These are phyloP conservation scores for Scaptomyza hsui DNA, from an alignment of 1,140 invertebrate genomes.

Conservation along the genomic window DNA sequence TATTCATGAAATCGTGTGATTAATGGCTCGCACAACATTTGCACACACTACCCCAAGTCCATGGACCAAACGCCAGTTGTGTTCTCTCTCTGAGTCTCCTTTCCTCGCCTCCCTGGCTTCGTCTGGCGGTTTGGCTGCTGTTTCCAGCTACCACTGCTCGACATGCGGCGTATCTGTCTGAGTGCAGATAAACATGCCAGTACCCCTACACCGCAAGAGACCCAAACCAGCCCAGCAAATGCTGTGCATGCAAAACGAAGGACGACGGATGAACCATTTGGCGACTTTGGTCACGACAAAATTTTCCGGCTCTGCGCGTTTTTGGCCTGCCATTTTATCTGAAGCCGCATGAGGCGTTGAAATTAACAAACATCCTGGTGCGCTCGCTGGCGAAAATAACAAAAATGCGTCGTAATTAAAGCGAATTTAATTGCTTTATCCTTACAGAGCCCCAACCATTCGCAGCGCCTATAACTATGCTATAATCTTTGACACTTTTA, in stretches of 20 bases:
- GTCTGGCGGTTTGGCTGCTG: conserved; percentile 20
- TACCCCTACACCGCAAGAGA: conserved; percentile 9
- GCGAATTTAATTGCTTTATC: conserved; percentile 81
- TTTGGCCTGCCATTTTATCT: conserved; percentile 67
- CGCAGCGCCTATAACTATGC: conserved; percentile 69
- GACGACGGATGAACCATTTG: conserved; percentile 21
- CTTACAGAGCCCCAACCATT: conserved; percentile 7
- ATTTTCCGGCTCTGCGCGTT: conserved; percentile 76
- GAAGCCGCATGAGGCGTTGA: conserved; percentile 73
- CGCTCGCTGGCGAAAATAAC: conserved; percentile 32
- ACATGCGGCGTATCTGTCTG: conserved; percentile 78
- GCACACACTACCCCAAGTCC: conserved; percentile 61
- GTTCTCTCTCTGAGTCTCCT: neutral
- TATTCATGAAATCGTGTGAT: conserved; percentile 84
- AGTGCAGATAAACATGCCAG: conserved; percentile 78
- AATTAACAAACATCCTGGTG: conserved; percentile 75
- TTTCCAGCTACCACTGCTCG: conserved; percentile 43
- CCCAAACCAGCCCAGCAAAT: conserved; percentile 49
- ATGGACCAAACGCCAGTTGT: conserved; percentile 18
- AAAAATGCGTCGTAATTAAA: conserved; percentile 81
- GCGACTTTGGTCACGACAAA: conserved; percentile 64
- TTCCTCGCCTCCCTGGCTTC: conserved; percentile 5
- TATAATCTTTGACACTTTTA: conserved; percentile 84
- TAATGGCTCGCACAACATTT: conserved; percentile 83
- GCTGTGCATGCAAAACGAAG: conserved; percentile 73